A percentile compares a stretch with the other conserved stretches of the same genome.
Evolutionary conservation across 2,113 vertebrate species (phyloP).

Genomic region (Pandion haliaetus): DNA sequence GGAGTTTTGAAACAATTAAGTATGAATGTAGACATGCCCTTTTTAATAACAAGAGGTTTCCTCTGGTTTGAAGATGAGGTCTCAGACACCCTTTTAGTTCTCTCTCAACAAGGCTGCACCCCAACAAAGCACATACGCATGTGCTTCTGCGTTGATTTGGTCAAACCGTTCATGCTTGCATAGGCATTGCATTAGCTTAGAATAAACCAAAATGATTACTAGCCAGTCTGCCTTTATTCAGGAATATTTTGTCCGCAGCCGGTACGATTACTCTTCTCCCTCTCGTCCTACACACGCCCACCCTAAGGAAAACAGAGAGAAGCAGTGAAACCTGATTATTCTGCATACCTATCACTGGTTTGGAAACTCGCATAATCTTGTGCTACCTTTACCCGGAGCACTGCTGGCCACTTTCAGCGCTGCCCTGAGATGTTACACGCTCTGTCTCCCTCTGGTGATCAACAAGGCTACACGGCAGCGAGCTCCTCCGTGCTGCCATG

Average conservation of each 20-base stretch:
- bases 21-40: background rate
- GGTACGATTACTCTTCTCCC: background rate
- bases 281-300: accelerated
- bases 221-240: background rate
- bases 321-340: background rate
- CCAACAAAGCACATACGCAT: background rate
- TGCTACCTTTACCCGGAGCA: background rate
- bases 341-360: background rate
- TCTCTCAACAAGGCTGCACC: background rate
- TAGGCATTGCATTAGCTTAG: background rate
- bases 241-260: background rate
- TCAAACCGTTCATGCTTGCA: background rate
- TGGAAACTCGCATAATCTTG: background rate
- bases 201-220: background rate
- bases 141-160: background rate
- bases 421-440: background rate
- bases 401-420: background rate
- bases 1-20: background rate
- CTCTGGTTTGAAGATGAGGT: background rate
- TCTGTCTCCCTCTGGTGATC: conserved; percentile 76
- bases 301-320: background rate
- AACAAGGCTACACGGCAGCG: background rate
- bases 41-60: background rate
- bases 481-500: accelerated
- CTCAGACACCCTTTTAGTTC: background rate